These are phyloP conservation scores for Neoaliturus tenellus DNA, from an alignment of 2,888 invertebrate species.

Conservation along the genomic window DNA sequence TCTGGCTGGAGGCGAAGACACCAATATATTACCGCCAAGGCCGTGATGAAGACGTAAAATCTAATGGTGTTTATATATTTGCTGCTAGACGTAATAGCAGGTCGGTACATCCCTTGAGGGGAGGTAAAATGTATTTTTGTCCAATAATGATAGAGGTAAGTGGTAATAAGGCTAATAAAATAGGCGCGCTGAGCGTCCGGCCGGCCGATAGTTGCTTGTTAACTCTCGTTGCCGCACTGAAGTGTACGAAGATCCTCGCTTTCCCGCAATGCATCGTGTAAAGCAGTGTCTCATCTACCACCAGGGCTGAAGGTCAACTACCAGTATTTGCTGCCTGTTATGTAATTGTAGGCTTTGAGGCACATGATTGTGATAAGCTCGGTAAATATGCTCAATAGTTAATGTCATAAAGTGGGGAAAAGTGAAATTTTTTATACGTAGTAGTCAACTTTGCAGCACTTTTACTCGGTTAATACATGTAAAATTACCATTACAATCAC, in stretches of 20 bases:
- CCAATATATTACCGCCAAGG: neutral
- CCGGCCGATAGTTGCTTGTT: constrained; percentile 25
- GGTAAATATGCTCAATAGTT: too few relatives aligned
- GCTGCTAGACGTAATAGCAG: constrained; percentile 13
- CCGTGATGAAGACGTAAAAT: constrained; percentile 45
- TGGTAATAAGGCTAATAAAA: constrained; percentile 36
- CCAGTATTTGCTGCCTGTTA: neutral
- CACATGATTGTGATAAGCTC: too few relatives aligned
- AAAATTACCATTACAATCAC: too few relatives aligned
- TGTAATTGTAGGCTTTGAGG: neutral
- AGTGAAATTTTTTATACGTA: too few relatives aligned
- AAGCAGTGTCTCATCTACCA: neutral
- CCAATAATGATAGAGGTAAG: constrained; percentile 31
- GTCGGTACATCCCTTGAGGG: constrained; percentile 22
- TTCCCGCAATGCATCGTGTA: neutral
- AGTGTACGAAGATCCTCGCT: constrained; percentile 21
- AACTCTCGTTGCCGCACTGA: neutral
- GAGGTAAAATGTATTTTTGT: constrained; percentile 43
- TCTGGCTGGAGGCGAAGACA: neutral
- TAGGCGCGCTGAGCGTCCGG: neutral
- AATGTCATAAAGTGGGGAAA: too few relatives aligned
- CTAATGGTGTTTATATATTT: constrained; percentile 41
- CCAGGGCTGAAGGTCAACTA: neutral
- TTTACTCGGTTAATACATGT: too few relatives aligned
- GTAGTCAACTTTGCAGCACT: too few relatives aligned